Evolutionary conservation across 2,888 invertebrate species (phyloP).

Genomic region (Listrodromus nycthemerus): DNA sequence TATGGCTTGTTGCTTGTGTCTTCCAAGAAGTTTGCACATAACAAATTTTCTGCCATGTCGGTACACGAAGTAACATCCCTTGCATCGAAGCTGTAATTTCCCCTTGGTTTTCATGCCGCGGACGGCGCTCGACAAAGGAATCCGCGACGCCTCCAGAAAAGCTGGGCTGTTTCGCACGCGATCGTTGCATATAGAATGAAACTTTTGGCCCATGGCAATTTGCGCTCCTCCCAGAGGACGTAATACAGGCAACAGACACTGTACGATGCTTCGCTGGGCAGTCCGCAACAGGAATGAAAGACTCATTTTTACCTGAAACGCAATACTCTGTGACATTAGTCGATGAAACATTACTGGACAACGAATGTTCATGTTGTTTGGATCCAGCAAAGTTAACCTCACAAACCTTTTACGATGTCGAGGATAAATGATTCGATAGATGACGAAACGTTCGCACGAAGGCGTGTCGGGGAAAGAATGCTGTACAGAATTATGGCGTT

Average conservation of each 20-base stretch:
- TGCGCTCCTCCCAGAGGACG: neutral
- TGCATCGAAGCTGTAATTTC: conserved; percentile 89
- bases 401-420: conserved; percentile 40
- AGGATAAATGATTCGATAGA: neutral
- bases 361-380: conserved; percentile 4
- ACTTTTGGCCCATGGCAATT: neutral
- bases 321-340: neutral
- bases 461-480: neutral
- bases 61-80: conserved; percentile 91
- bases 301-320: conserved; percentile 58
- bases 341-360: neutral
- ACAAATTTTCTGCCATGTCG: conserved; percentile 89
- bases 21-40: conserved; percentile 90
- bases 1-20: conserved; percentile 93
- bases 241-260: conserved; percentile 23
- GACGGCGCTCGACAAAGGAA: conserved; percentile 79
- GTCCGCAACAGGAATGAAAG: conserved; percentile 45
- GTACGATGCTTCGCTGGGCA: conserved; percentile 30
- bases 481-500: neutral
- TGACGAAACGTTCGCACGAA: neutral
- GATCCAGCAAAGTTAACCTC: conserved; percentile 43
- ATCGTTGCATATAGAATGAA: conserved; percentile 48
- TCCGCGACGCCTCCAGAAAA: conserved; percentile 18
- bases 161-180: neutral
- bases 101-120: conserved; percentile 91